Evolutionary conservation across 2,797 vertebrate genomes (phyloP).

Genomic region (Menidia menidia): DNA sequence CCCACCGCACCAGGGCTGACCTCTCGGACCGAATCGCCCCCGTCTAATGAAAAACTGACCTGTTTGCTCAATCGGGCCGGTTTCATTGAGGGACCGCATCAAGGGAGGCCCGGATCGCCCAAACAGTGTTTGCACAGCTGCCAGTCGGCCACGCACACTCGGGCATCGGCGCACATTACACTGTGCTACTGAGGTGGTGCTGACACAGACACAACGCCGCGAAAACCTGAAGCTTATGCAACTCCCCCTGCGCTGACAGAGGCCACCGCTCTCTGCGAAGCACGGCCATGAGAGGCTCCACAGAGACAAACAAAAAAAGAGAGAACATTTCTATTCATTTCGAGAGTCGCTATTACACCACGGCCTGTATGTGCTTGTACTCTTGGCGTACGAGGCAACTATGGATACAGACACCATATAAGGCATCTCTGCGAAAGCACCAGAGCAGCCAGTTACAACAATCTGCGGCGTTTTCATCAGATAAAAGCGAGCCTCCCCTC

Average conservation of each 20-base stretch:
- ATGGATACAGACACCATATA: slow-evolving; percentile 58
- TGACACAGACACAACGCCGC: slow-evolving; percentile 67
- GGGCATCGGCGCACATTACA: slow-evolving; percentile 72
- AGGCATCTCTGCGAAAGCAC: slow-evolving; percentile 51
- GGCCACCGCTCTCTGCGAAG: slow-evolving; percentile 27
- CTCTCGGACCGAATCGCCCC: slow-evolving; percentile 33
- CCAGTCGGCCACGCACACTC: slow-evolving; percentile 69
- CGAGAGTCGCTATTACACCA: slow-evolving; percentile 25
- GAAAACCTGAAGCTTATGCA: slow-evolving; percentile 67
- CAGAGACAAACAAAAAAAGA: slow-evolving; percentile 3
- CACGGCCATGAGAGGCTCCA: slow-evolving; percentile 34
- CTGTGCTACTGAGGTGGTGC: slow-evolving; percentile 64
- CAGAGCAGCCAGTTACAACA: slow-evolving; percentile 60
- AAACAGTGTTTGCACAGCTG: slow-evolving; percentile 86
- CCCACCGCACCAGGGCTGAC: slow-evolving; percentile 42
- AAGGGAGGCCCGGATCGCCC: slow-evolving; percentile 72
- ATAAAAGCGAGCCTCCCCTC: slow-evolving; percentile 71
- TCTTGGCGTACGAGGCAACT: slow-evolving; percentile 12
- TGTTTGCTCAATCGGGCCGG: slow-evolving; percentile 62
- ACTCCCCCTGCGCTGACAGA: slow-evolving; percentile 49
- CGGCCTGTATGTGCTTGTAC: slow-evolving; percentile 48
- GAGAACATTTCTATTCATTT: slow-evolving; percentile 24
- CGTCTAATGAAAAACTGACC: slow-evolving; percentile 55
- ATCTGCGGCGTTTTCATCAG: slow-evolving; percentile 74
- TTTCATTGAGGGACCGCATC: slow-evolving; percentile 76